A percentile compares a stretch with the other conserved stretches of the same genome.
Conservation (phyloP, 2,113 vertebrate species). For the Vombatus ursinus region DNA sequence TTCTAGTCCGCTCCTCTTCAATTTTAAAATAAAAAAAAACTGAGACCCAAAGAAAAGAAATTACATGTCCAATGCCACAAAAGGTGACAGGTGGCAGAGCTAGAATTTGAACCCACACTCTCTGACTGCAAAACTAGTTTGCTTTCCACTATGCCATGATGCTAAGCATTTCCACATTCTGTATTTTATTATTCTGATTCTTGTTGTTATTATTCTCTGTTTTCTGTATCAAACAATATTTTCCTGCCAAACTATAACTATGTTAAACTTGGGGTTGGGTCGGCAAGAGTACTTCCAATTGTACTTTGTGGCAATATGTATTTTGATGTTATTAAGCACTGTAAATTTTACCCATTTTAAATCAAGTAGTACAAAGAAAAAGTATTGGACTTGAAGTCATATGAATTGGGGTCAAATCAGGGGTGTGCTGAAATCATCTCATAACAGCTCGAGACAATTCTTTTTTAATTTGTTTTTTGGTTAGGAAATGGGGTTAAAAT, state of each 20-base stretch:
- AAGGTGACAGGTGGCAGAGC: too few relatives aligned
- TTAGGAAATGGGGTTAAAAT: too few relatives aligned
- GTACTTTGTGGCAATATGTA: neutral
- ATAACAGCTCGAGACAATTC: too few relatives aligned
- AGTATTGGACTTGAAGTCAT: neutral
- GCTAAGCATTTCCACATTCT: neutral
- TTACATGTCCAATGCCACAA: too few relatives aligned
- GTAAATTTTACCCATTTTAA: neutral
- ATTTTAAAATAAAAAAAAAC: too few relatives aligned
- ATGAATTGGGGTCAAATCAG: neutral
- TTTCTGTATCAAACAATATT: neutral
- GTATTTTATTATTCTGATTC: neutral
- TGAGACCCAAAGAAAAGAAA: too few relatives aligned
- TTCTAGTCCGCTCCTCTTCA: too few relatives aligned
- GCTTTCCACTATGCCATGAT: too few relatives aligned
- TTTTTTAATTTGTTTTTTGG: too few relatives aligned
- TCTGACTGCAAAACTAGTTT: too few relatives aligned
- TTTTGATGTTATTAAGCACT: neutral
- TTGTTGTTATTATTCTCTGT: neutral
- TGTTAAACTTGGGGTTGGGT: neutral
- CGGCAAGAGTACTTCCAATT: neutral
- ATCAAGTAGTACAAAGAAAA: neutral
- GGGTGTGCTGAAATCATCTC: neutral
- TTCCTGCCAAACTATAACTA: neutral
- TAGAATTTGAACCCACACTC: too few relatives aligned